Evolutionary conservation across 37 sponge, comb jelly and placozoan species (phyloP).

Genomic region (Dysidea cf. avara): DNA sequence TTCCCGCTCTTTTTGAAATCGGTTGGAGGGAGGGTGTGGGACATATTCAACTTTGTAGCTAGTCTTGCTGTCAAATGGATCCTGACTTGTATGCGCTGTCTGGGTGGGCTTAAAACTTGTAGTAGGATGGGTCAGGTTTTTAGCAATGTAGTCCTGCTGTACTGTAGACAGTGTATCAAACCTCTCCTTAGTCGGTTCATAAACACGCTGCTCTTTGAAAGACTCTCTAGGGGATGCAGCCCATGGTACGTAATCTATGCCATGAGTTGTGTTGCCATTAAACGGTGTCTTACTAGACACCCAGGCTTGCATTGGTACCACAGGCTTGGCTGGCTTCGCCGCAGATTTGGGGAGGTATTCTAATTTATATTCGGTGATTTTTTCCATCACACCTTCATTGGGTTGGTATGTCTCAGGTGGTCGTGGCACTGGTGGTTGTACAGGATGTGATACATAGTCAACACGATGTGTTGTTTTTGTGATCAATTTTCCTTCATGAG

Average conservation of each 20-base stretch:
- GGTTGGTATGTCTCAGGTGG: constrained; percentile 24
- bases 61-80: constrained; percentile 67
- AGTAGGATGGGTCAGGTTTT: constrained; percentile 15
- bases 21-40: constrained; percentile 32
- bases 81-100: constrained; percentile 13
- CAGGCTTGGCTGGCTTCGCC: constrained; percentile 31
- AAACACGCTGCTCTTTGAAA: constrained; percentile 22
- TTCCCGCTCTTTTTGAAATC: constrained; percentile 19
- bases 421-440: constrained; percentile 17
- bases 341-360: constrained; percentile 39
- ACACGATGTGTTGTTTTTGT: constrained; percentile 35
- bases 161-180: constrained; percentile 52
- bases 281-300: constrained; percentile 3
- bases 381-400: constrained; percentile 49
- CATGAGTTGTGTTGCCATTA: constrained; percentile 48
- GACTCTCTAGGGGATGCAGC: constrained; percentile 23
- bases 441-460: constrained; percentile 50
- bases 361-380: constrained; percentile 46
- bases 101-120: constrained; percentile 46
- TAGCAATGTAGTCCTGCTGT: constrained; percentile 40
- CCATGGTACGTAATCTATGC: constrained; percentile 42
- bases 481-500: constrained; percentile 39
- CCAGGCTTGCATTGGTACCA: constrained; percentile 23
- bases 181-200: constrained; percentile 56
- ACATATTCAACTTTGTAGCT: constrained; percentile 33